Percentiles rank a stretch among this genome's conserved stretches.
These are phyloP conservation scores for Sthenelais limicola DNA, from an alignment of 2,888 invertebrate genomes.

Conservation along the genomic window DNA sequence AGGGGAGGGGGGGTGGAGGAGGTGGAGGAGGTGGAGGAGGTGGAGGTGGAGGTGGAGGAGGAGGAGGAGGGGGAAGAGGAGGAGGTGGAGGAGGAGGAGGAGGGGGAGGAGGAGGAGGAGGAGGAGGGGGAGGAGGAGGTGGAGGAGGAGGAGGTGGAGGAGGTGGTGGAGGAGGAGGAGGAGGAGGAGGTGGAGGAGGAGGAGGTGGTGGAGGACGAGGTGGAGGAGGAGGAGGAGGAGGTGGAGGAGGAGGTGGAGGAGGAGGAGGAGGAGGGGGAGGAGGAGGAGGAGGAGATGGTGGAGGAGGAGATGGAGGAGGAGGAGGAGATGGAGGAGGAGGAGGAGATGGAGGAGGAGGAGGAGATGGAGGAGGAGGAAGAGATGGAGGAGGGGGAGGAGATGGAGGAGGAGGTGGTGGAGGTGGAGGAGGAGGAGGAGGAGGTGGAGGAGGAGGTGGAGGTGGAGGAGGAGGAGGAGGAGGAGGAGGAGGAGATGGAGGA, in stretches of 20 bases:
- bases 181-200: conserved; percentile 1
- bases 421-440: background rate
- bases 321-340: too few relatives aligned
- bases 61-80: conserved; percentile 33
- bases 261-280: conserved; percentile 24
- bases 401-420: background rate
- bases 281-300: conserved; percentile 19
- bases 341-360: too few relatives aligned
- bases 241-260: conserved; percentile 15
- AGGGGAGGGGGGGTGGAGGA: background rate
- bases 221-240: conserved; percentile 5
- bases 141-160: conserved; percentile 34
- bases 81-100: conserved; percentile 38
- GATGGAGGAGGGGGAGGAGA: too few relatives aligned
- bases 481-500: conserved; percentile 9
- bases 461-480: conserved; percentile 8
- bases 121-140: conserved; percentile 39
- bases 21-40: background rate
- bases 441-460: background rate
- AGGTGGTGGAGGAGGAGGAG: conserved; percentile 16
- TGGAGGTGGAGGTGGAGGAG: background rate
- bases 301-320: too few relatives aligned
- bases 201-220: background rate
- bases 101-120: conserved; percentile 37
- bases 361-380: too few relatives aligned